These are phyloP conservation scores for Sterna hirundo DNA, from an alignment of 2,113 vertebrate genomes.

Conservation along the genomic window DNA sequence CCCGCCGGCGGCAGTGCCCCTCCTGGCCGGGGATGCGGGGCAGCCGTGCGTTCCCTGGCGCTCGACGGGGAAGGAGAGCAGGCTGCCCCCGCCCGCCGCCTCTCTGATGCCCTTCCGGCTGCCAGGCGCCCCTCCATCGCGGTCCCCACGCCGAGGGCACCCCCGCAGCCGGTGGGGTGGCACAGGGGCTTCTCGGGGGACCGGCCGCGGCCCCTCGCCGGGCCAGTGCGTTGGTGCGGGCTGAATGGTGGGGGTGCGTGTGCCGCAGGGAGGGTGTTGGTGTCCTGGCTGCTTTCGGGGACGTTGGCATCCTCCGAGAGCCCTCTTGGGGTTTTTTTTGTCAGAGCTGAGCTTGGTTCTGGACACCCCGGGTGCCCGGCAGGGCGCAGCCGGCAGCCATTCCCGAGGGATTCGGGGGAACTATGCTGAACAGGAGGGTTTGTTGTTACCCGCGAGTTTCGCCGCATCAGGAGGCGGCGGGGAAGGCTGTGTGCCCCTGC, in stretches of 20 bases:
- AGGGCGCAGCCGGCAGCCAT: not conserved
- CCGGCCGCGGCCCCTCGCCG: not conserved
- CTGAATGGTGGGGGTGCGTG: fast-evolving
- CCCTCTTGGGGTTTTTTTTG: too few species aligned
- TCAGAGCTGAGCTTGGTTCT: not conserved
- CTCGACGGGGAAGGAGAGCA: too few species aligned
- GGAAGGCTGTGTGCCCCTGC: not conserved
- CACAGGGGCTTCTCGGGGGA: not conserved
- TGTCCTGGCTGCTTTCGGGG: not conserved
- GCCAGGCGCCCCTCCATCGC: not conserved
- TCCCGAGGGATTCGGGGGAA: not conserved
- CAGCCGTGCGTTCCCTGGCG: not conserved
- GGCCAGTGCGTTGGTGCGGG: not conserved
- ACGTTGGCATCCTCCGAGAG: too few species aligned
- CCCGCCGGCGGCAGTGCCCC: not conserved
- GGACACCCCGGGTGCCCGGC: fast-evolving
- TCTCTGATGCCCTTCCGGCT: not conserved
- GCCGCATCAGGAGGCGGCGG: fast-evolving
- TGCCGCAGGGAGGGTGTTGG: not conserved
- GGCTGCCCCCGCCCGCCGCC: not conserved
- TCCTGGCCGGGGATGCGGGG: not conserved
- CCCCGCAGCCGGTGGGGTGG: not conserved
- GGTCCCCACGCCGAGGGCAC: not conserved
- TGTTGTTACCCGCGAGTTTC: not conserved
- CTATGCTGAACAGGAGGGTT: not conserved